A percentile compares a stretch with the other conserved stretches of the same genome.
phyloP scores from a whole-genome alignment of 2,888 invertebrate species.

The Caenorhabditis becei region DNA sequence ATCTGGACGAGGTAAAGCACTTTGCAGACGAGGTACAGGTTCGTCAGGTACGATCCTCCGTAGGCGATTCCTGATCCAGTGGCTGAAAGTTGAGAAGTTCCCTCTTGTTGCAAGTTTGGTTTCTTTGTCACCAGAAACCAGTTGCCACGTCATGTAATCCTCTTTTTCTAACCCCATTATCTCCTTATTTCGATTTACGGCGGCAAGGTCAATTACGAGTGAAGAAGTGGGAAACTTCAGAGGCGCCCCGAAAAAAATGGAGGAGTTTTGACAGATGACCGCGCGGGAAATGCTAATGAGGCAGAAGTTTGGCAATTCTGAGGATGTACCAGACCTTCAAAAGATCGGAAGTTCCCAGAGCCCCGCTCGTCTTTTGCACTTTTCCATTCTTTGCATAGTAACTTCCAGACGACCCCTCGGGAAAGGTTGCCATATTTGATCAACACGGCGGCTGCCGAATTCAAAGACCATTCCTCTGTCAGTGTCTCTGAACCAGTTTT shows the following conservation, averaged over 20 bases:
- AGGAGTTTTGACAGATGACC: conserved; percentile 9
- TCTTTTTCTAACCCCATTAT: conserved; percentile 52
- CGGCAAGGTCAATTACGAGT: conserved; percentile 54
- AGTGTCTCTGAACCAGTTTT: conserved; percentile 20
- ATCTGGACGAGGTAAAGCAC: conserved; percentile 80
- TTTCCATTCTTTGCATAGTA: conserved; percentile 14
- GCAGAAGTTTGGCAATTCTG: too few species aligned
- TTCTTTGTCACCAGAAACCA: conserved; percentile 24
- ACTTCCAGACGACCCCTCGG: conserved; percentile 31
- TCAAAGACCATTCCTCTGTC: conserved; percentile 41
- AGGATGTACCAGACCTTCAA: too few species aligned
- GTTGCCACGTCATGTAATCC: conserved; percentile 31
- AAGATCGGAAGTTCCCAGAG: too few species aligned
- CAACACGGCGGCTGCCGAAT: conserved; percentile 22
- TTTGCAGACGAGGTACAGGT: conserved; percentile 81
- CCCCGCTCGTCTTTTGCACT: neutral
- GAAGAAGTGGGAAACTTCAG: conserved; percentile 15
- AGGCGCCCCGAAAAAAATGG: conserved; percentile 5
- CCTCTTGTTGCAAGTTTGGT: neutral
- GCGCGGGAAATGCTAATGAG: too few species aligned
- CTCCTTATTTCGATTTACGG: conserved; percentile 36
- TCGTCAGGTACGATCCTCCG: conserved; percentile 80
- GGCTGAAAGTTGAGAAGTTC: conserved; percentile 60
- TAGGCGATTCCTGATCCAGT: conserved; percentile 67
- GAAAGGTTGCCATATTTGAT: conserved; percentile 40